A percentile compares a stretch with the other conserved stretches of the same genome.
Evolutionary conservation across 2,888 invertebrate genomes (phyloP).

Genomic region (Cynaeus angustus): DNA sequence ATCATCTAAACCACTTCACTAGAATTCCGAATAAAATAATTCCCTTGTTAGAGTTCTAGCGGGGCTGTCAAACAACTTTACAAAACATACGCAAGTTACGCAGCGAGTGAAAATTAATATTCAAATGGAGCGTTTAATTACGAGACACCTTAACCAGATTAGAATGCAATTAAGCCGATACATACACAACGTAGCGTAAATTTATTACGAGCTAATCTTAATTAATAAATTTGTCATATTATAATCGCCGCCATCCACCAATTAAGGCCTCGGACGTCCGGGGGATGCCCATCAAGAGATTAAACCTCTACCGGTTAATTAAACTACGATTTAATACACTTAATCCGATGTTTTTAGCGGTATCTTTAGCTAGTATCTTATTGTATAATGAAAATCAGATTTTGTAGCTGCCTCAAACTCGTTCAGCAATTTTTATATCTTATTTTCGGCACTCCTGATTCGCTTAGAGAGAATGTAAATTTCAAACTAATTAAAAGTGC

Average conservation of each 20-base stretch:
- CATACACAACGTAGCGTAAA: conserved; percentile 46
- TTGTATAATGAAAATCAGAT: no score
- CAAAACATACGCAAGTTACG: conserved; percentile 21
- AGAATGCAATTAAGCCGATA: conserved; percentile 58
- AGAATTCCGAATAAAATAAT: conserved; percentile 24
- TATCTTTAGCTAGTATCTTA: no score
- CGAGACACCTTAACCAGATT: conserved; percentile 57
- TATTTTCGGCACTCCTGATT: conserved; percentile 14
- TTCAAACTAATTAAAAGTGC: conserved; percentile 62
- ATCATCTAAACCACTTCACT: conserved; percentile 11
- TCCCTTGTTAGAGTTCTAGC: conserved; percentile 2
- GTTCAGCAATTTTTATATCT: background rate
- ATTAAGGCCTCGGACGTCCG: conserved; percentile 38
- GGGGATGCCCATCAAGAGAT: conserved; percentile 37
- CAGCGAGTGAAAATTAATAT: conserved; percentile 43
- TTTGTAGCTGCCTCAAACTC: no score
- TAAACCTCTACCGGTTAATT: conserved; percentile 32
- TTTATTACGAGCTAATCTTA: conserved; percentile 52
- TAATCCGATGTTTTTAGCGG: no score
- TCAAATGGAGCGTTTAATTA: conserved; percentile 57
- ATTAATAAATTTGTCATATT: conserved; percentile 55
- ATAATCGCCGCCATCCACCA: conserved; percentile 46
- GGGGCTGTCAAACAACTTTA: conserved; percentile 35
- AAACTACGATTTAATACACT: background rate
- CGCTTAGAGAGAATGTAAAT: conserved; percentile 50